These are phyloP conservation scores for Oscheius sp. DNA, from an alignment of 2,888 invertebrate species.

Conservation along the genomic window DNA sequence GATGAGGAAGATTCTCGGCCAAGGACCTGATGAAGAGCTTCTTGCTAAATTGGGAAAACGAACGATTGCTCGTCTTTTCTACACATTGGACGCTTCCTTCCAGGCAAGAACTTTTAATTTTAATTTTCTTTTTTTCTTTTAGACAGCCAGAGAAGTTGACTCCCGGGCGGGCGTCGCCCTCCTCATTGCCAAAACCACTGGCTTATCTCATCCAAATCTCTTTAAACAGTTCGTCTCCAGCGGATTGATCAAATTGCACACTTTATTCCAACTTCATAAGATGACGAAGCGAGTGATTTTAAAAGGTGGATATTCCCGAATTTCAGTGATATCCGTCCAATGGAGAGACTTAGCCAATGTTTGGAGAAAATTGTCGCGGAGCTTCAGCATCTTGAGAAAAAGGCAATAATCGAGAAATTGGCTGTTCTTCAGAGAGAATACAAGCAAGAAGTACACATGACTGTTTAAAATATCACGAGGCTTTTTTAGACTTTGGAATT, in stretches of 20 bases:
- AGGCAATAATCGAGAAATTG: background rate
- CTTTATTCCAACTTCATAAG: slow-evolving; percentile 17
- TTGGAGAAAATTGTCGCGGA: slow-evolving; percentile 15
- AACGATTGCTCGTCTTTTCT: slow-evolving; percentile 13
- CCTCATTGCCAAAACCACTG: slow-evolving; percentile 25
- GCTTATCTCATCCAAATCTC: slow-evolving; percentile 23
- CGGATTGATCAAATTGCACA: slow-evolving; percentile 26
- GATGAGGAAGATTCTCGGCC: slow-evolving; percentile 26
- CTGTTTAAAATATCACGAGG: background rate
- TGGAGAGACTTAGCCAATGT: slow-evolving; percentile 15
- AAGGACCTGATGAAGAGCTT: background rate
- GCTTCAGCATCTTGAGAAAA: slow-evolving; percentile 23
- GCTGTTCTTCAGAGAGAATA: slow-evolving; percentile 26
- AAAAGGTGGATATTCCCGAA: background rate
- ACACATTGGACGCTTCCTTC: slow-evolving; percentile 30
- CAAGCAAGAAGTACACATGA: slow-evolving; percentile 10
- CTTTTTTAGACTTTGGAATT: slow-evolving; percentile 33
- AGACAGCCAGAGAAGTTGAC: slow-evolving; percentile 28
- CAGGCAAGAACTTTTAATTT: slow-evolving; percentile 9
- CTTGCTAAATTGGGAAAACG: background rate
- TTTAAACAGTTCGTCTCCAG: slow-evolving; percentile 36
- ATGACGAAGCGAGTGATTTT: background rate
- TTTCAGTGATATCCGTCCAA: background rate
- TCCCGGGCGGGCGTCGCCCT: slow-evolving; percentile 7
- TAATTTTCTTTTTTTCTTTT: background rate